These are phyloP conservation scores for Enteromius treurensis DNA, from an alignment of 2,797 vertebrate species.

Conservation along the genomic window DNA sequence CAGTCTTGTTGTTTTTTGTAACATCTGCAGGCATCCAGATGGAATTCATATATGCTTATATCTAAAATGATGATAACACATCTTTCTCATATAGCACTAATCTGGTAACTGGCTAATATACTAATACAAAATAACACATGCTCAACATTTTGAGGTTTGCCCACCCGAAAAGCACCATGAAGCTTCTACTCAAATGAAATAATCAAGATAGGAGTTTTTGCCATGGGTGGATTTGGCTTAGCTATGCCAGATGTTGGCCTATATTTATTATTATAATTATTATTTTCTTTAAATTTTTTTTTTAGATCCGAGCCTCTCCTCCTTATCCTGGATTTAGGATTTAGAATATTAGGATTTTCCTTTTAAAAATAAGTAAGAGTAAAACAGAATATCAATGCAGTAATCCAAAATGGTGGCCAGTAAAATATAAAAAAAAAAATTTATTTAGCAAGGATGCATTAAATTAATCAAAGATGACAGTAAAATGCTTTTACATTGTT, in stretches of 20 bases:
- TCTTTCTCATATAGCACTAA: slow-evolving; percentile 1
- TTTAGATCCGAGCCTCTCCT: slow-evolving; percentile 16
- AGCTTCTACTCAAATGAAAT: slow-evolving; percentile 26
- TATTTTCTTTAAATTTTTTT: neutral
- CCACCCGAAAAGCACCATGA: slow-evolving; percentile 8
- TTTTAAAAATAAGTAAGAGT: neutral
- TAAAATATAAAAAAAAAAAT: neutral
- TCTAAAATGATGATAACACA: neutral
- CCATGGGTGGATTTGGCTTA: slow-evolving; percentile 27
- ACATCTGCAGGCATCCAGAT: slow-evolving; percentile 16
- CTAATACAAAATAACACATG: slow-evolving; percentile 2
- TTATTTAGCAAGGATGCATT: neutral
- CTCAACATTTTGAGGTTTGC: slow-evolving; percentile 1
- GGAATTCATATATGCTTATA: slow-evolving; percentile 17
- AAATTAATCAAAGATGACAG: neutral
- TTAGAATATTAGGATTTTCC: slow-evolving; percentile 27
- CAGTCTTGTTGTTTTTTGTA: neutral
- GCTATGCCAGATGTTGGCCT: slow-evolving; percentile 35
- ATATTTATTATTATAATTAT: neutral
- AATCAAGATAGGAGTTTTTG: slow-evolving; percentile 36
- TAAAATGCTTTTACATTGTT: neutral
- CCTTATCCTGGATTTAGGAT: slow-evolving; percentile 40
- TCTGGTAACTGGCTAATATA: neutral
- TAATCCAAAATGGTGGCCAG: neutral
- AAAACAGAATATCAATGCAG: neutral